Conservation (phyloP, 2,113 vertebrate genomes). For the Xenopus tropicalis region UCB_Xtro_10.0 CM004446.2:151587001-151587500, state of each 20-base stretch:
- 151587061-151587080: constrained; percentile 47
- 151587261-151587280: constrained; percentile 66
- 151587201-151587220: background rate
- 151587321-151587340: constrained; percentile 57
- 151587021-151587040: too few relatives aligned
- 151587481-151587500: too few relatives aligned
- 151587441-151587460: too few relatives aligned
- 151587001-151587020: too few relatives aligned
- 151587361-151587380: too few relatives aligned
- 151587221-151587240: constrained; percentile 49
- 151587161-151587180: background rate
- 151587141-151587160: constrained; percentile 7
- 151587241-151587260: constrained; percentile 64
- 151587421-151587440: too few relatives aligned
- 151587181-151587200: background rate
- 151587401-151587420: too few relatives aligned
- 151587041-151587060: constrained; percentile 53
- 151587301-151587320: constrained; percentile 62
- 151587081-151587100: constrained; percentile 45
- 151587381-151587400: too few relatives aligned
- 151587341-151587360: constrained; percentile 66
- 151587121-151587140: constrained; percentile 29
- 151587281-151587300: constrained; percentile 70
- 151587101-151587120: constrained; percentile 51
- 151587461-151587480: too few relatives aligned